These are phyloP conservation scores for Sarotherodon lohbergeri DNA, from an alignment of 2,113 vertebrate genomes.

Conservation along the genomic window DNA sequence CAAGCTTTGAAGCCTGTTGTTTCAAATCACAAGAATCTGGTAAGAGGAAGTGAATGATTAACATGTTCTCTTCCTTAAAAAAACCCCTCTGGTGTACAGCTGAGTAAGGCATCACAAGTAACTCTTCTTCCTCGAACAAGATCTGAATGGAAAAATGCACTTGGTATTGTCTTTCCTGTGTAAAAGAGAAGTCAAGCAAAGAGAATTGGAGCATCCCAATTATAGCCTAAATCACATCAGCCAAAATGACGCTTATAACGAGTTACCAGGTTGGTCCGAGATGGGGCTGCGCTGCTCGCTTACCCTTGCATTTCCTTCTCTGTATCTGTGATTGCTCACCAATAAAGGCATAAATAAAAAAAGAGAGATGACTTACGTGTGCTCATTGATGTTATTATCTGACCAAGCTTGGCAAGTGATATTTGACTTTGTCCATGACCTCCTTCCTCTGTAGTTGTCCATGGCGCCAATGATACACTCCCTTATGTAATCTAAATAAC, in stretches of 20 bases:
- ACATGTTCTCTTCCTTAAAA: not conserved
- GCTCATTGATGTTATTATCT: conserved; percentile 92
- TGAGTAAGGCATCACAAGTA: not conserved
- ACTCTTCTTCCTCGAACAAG: not conserved
- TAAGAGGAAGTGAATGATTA: conserved; percentile 13
- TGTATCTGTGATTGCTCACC: not conserved
- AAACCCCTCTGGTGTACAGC: rapidly evolving
- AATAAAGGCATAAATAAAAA: not conserved
- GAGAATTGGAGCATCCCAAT: not conserved
- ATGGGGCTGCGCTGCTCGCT: not conserved
- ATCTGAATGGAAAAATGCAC: not conserved
- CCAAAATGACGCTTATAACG: not conserved
- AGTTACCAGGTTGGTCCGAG: not conserved
- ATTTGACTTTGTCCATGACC: conserved; percentile 87
- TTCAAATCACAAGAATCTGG: conserved; percentile 7
- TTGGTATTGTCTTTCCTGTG: not conserved
- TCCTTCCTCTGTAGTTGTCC: conserved; percentile 86
- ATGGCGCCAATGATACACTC: conserved; percentile 90
- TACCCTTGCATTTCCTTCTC: not conserved
- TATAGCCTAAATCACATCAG: not conserved
- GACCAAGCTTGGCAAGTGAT: conserved; percentile 92
- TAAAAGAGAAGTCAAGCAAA: not conserved
- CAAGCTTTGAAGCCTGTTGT: conserved; percentile 17
- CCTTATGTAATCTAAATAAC: conserved; percentile 83
- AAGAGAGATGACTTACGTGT: conserved; percentile 79